Base-by-base conservation (phyloP, 1,140 invertebrate species). In the Brachionus paranguensis region DNA sequence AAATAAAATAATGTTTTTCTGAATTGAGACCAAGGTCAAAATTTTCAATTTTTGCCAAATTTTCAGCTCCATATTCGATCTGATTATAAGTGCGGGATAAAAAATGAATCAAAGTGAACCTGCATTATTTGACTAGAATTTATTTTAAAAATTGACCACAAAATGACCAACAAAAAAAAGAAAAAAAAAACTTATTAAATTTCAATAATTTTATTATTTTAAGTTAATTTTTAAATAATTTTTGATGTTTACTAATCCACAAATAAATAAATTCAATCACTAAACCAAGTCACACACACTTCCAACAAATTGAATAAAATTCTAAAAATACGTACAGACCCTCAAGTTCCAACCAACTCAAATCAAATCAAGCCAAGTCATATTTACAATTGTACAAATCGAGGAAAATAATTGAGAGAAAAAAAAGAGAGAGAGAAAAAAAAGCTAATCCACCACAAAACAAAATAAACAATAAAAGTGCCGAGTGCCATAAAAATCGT, bases 161-260 rank as follows among this genome's bases (percentile, higher is more conserved):
- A 37, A 10, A 1, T 33, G 17, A 27, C 8, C 5, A 68, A 68
- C 24, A 24, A 24, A 24, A 24, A 24, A 68, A 68, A 68, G 37
- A 68, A 68, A 6, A 33, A 29, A 17, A 68, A 20, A 60, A 60
- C 20, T 3, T 0, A 14, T 68, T 33, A n/a, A 64, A 4, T 29
- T 29, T 68, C 65, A 68, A 68, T 68, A 68, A 68, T 68, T 68
- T 68, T 68, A 68, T 68, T 65, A 65, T 65, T 65, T 65, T 68
- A 68, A 33, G 65, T 68, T 68, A 14, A 33, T 68, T 68, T 68
- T 68, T 33, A 5, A 68, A 68, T 55, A 55, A 17, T 55, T 55
- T 55, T 50, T 50, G 12, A 1, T 24, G 12, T 33, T 33, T 33
- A 68, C 6, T 65, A 24, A 65, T 27, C 27, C 4, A 6, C 11